Conservation (phyloP, 1,140 invertebrate species). For the Latrodectus geometricus region DNA sequence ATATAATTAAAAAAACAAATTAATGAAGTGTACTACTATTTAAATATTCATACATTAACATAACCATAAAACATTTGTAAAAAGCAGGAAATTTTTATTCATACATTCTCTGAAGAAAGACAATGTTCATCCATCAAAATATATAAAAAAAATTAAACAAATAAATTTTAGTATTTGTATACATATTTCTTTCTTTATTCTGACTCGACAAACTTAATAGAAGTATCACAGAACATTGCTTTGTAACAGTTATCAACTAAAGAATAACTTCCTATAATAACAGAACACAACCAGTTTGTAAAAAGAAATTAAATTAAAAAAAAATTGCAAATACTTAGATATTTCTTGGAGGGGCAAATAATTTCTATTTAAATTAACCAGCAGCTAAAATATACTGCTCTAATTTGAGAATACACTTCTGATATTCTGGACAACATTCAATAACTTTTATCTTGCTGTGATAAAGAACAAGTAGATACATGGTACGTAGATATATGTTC, state of each 20-base stretch:
- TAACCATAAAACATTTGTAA: too few relatives aligned
- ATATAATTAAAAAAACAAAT: too few relatives aligned
- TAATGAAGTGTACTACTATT: too few relatives aligned
- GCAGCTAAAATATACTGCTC: too few relatives aligned
- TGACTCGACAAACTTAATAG: conserved; percentile 57
- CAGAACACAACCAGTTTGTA: conserved; percentile 47
- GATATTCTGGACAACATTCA: too few relatives aligned
- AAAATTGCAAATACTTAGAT: too few relatives aligned
- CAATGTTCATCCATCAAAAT: conserved; percentile 1
- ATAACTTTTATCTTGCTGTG: too few relatives aligned
- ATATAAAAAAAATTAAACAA: conserved; percentile 18
- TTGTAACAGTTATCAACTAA: conserved; percentile 51
- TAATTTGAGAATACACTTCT: too few relatives aligned
- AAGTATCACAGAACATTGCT: conserved; percentile 60
- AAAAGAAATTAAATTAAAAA: conserved; percentile 22
- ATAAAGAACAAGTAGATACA: neutral
- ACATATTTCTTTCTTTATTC: conserved; percentile 18
- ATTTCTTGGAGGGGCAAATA: neutral
- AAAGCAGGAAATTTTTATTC: too few relatives aligned
- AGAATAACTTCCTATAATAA: conserved; percentile 45
- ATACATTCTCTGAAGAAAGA: neutral
- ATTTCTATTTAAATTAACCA: neutral
- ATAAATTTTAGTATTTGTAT: conserved; percentile 19
- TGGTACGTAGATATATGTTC: too few relatives aligned
- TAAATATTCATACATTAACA: too few relatives aligned